Conservation (phyloP, 2,797 vertebrate genomes). For the Crax fasciolata region DNA sequence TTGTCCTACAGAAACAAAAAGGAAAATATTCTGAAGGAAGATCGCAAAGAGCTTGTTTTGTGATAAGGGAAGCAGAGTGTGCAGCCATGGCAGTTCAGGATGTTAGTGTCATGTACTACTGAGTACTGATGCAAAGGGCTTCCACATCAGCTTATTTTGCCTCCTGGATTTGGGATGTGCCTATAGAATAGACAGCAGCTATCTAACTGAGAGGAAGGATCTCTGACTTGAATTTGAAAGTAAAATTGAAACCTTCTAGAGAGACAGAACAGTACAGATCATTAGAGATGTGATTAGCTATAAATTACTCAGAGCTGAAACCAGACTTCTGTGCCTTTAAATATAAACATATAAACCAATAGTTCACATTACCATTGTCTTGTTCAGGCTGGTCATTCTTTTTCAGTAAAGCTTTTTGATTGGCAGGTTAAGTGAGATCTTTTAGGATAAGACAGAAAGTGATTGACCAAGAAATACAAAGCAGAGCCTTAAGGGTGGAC, state of each 20-base stretch:
- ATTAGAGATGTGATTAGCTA: background rate
- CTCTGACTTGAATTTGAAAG: background rate
- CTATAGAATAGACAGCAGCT: background rate
- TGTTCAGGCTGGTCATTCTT: background rate
- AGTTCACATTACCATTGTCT: background rate
- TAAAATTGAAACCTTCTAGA: background rate
- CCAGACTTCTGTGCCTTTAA: background rate
- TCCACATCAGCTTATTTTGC: background rate
- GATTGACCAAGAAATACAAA: background rate
- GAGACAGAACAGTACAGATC: background rate
- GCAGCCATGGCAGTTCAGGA: background rate
- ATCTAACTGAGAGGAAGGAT: background rate
- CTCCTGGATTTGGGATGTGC: background rate
- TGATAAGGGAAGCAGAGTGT: background rate
- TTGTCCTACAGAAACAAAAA: background rate
- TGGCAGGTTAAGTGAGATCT: background rate
- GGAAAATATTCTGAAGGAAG: background rate
- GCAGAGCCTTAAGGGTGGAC: background rate
- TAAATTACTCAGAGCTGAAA: background rate
- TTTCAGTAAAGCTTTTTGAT: background rate
- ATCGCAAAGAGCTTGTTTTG: background rate
- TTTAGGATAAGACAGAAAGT: background rate
- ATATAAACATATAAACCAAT: background rate
- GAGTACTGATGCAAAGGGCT: background rate
- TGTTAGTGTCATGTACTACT: background rate